Evolutionary conservation across 1,140 invertebrate species (phyloP), one percentile per base, ranked within the genome.

Genomic region (Pseudomyrmex flavicornis): DNA sequence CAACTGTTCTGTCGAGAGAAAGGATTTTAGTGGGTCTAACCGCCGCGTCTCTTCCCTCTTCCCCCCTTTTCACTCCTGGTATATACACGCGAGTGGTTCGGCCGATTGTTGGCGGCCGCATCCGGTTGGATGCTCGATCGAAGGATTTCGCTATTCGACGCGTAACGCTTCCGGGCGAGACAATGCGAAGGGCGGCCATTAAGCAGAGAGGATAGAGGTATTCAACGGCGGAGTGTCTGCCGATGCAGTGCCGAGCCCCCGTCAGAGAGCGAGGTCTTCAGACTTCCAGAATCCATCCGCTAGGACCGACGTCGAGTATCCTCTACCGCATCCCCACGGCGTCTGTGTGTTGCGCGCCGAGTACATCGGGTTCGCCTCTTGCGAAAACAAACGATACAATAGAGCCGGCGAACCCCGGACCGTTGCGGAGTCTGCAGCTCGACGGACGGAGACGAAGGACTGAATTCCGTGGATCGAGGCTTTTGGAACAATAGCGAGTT

Each of bases 401-500:
- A 48, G 69, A 62, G 20, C 26, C n/a, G 82, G 85, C 56, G 85
- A 84, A 83, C 56, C 79, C 48, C 26, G 68, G 44, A 7, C 26
- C 66, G 59, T 72, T 56, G 65, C 73, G 59, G 70, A 68, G 58
- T 35, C 35, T 35, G 69, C 58, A 56, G 79, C 72, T 17, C 61
- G 17, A 63, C 68, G 48, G 79, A 82, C 72, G 79, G 48, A 63
- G 59, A 79, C 46, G 73, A 44, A 76, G 73, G 76, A 59, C 76
- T 69, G 85, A 61, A 74, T 61, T 80, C 61, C 77, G 68, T 75
- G 62, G 83, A 85, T 82, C 86, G 48, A 76, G 76, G 83, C 83
- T 85, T 58, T 74, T 59, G 54, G 82, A 87, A 88, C 86, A 88
- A 88, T 88, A 76, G 86, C 69, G 83, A 84, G 75, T 76, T 76